Evolutionary conservation across 2,888 invertebrate species (phyloP), one percentile per base, ranked within the genome.

Genomic region (Sceliomorpha sp.): DNA sequence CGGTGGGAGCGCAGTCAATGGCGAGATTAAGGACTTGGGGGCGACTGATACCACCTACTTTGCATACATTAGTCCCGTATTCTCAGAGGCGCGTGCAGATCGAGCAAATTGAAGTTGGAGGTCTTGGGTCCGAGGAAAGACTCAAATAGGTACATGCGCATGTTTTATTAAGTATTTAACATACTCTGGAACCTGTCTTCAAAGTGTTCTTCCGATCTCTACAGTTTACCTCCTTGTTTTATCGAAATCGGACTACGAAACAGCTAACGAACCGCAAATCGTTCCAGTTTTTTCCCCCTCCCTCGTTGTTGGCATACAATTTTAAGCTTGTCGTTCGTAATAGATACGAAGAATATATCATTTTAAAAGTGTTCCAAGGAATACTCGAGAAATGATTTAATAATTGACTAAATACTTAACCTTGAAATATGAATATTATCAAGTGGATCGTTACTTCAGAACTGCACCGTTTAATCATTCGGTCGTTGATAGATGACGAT

Each of bases 41-140:
- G 58, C 62, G 55, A 62, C 64, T 72, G 77, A 81, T 80, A 81
- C 72, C 75, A 79, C 80, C 78, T 78, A 76, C 76, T 80, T 79
- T 77, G 75, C 80, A 80, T 80, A 79, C 76, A 76, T 79, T 79
- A 81, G 70, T 70, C 60, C 63, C 62, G 34, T 39, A 67, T 66
- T 62, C 68, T 31, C 39, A 45, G 37, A 36, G 55, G 37, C 59
- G 29, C 58, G 58, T 63, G 58, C 55, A 55, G 59, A 55, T 60
- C 48, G 59, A 64, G 64, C 53, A 70, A 63, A 70, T 70, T 70
- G 53, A 50, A 36, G 36, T 40, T 37, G 45, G 39, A n/a, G n/a
- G 45, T 59, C 51, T 36, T 47, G 69, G 48, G 42, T 37, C 44
- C 24, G 56, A 50, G 36, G 31, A 44, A 27, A 50, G 32, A 20